Conservation (phyloP, 2,888 invertebrate species). For the Parnassius orleans region DNA sequence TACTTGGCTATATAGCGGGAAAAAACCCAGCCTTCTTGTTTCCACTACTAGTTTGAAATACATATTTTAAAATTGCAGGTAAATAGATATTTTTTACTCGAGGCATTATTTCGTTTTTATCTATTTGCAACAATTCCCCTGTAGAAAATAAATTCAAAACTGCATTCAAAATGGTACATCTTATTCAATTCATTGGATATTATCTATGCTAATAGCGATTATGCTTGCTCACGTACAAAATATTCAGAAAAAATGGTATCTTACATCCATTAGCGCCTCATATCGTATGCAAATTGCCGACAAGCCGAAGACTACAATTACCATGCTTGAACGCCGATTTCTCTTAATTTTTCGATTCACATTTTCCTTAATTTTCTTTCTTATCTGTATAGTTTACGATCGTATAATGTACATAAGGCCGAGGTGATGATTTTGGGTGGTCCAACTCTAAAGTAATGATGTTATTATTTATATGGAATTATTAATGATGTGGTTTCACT, state of each 20-base stretch:
- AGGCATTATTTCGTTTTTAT: background rate
- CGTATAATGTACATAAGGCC: conserved; percentile 49
- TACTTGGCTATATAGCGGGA: too few species aligned
- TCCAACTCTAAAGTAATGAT: conserved; percentile 66
- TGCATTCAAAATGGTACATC: conserved; percentile 31
- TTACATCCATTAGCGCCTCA: conserved; percentile 72
- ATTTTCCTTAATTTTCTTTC: conserved; percentile 58
- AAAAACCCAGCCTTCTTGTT: too few species aligned
- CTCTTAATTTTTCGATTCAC: conserved; percentile 59
- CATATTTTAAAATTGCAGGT: too few species aligned
- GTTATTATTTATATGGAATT: conserved; percentile 73
- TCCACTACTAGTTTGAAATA: too few species aligned
- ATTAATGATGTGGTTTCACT: conserved; percentile 63
- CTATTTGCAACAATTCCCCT: background rate
- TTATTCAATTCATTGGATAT: conserved; percentile 45
- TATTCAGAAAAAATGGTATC: conserved; percentile 63
- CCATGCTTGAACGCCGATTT: conserved; percentile 46
- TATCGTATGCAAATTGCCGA: conserved; percentile 73
- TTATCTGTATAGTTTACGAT: conserved; percentile 65
- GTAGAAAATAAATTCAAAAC: conserved; percentile 22
- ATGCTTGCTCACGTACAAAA: conserved; percentile 55
- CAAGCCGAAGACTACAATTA: conserved; percentile 59
- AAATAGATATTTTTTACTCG: background rate
- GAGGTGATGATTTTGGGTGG: conserved; percentile 80
- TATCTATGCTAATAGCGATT: conserved; percentile 68